Conservation (phyloP, 2,888 invertebrate genomes). For the Branchipolynoe longqiensis region DNA sequence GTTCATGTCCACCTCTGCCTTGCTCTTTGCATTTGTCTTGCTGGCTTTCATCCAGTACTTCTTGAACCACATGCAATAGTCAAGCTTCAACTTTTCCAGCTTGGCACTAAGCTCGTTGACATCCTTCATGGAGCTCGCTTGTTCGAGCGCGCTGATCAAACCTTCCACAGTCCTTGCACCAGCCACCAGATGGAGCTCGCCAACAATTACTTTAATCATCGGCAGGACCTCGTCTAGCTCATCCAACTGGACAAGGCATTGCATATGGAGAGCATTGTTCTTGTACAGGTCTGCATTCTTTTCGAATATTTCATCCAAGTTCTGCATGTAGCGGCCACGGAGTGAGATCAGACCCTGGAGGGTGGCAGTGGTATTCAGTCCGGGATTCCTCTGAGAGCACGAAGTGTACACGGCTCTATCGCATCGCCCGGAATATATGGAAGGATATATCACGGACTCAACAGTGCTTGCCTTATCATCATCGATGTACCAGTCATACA, state of each 20-base stretch:
- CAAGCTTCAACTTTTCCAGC: neutral
- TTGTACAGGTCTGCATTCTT: neutral
- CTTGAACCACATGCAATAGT: slow-evolving; percentile 12
- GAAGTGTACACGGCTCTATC: no score
- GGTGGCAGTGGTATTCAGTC: no score
- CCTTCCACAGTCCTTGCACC: neutral
- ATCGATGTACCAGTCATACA: no score
- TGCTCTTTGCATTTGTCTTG: neutral
- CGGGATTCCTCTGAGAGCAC: no score
- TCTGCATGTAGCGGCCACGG: neutral
- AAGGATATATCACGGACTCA: no score
- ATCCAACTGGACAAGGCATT: neutral
- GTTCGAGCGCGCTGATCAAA: neutral
- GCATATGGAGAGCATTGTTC: neutral
- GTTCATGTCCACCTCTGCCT: neutral
- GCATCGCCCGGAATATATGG: no score
- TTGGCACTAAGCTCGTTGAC: neutral
- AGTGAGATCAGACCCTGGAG: no score
- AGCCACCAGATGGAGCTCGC: neutral
- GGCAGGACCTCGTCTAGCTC: neutral
- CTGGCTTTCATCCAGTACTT: neutral
- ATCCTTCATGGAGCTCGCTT: neutral
- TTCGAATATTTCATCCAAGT: neutral
- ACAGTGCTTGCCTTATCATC: no score
- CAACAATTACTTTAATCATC: neutral